These are phyloP conservation scores for Hirtodrosophila duncani DNA, from an alignment of 2,888 invertebrate genomes.

Conservation along the genomic window DNA sequence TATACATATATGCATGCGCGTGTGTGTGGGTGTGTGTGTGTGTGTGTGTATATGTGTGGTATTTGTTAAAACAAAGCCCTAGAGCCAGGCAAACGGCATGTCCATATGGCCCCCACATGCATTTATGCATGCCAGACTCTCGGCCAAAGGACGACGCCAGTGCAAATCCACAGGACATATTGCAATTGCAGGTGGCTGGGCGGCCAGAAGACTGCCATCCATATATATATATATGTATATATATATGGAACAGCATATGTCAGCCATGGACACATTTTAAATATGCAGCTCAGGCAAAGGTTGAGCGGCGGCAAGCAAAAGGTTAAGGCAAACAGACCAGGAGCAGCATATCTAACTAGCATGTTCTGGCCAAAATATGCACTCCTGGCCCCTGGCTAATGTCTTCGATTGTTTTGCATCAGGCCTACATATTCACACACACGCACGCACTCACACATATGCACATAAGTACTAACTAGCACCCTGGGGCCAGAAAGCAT, in stretches of 20 bases:
- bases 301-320: constrained; percentile 37
- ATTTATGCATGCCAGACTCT: constrained; percentile 35
- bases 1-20: constrained; percentile 1
- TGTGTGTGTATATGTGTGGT: constrained; percentile 34
- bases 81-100: constrained; percentile 42
- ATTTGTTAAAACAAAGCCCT: constrained; percentile 48
- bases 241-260: constrained; percentile 30
- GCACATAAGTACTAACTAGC: constrained; percentile 39
- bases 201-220: constrained; percentile 14
- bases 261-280: constrained; percentile 45
- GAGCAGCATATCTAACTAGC: not conserved
- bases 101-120: constrained; percentile 38
- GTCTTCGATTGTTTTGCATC: constrained; percentile 27
- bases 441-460: constrained; percentile 1
- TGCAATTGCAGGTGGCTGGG: constrained; percentile 3
- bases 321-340: constrained; percentile 45
- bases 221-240: constrained; percentile 13
- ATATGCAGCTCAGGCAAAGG: constrained; percentile 61
- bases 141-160: constrained; percentile 15
- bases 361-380: constrained; percentile 34
- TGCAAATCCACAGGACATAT: constrained; percentile 20
- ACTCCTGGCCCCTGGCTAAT: constrained; percentile 21
- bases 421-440: constrained; percentile 21
- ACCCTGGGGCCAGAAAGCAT: constrained; percentile 30
- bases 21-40: not conserved